Base-by-base conservation (phyloP, 2,113 vertebrate species). In the Hiodon alosoides region DNA sequence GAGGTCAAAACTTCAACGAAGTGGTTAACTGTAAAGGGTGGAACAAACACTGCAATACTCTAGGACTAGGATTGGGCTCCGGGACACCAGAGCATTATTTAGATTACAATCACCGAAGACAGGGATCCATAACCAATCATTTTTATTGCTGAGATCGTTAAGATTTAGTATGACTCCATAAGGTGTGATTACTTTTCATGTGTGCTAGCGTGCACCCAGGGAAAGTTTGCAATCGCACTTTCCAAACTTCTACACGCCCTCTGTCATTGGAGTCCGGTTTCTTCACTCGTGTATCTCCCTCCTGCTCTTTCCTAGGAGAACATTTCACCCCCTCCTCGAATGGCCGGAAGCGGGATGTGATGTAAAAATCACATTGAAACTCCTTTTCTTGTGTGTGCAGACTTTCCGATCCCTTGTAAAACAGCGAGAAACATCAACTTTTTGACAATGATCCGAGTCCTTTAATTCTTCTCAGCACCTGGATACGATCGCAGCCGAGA, bases 281-380 rank as follows among this genome's bases (percentile, higher is more conserved):
- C 69, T 48, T 67, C 64, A 6, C 14, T 31, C 14, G 60, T 17
- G 72, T 10, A 6, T 7, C 31, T 70, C 67, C 62, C 46, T 50
- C 64, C n/a, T 14, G 67, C 54, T 59, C 77, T 66, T 71, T 54
- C 16, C 53, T 59, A 31, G 65, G 17, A 53, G 62, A 69, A 59
- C 53, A 69, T 73, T 54, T 61, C 81, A 71, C 65, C 76, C 81
- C 78, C 81, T 85, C 82, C 85, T 80, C 79, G 69, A 82, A 77
- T 50, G 84, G 75, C 84, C 87, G 83, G 87, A 88, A 88, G 89
- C 87, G 85, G 89, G 89, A 90, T 89, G 87, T 90, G 89, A 90
- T 86, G 89, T 90, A 86, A 87, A 89, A 80, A 67, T 79, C 77
- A 85, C 83, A 83, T 77, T 81, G 78, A 64, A 82, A 76, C 47